Evolutionary conservation across 1,140 invertebrate genomes (phyloP), one percentile per base, ranked within the genome.

Genomic region (Sitobion miscanthi): DNA sequence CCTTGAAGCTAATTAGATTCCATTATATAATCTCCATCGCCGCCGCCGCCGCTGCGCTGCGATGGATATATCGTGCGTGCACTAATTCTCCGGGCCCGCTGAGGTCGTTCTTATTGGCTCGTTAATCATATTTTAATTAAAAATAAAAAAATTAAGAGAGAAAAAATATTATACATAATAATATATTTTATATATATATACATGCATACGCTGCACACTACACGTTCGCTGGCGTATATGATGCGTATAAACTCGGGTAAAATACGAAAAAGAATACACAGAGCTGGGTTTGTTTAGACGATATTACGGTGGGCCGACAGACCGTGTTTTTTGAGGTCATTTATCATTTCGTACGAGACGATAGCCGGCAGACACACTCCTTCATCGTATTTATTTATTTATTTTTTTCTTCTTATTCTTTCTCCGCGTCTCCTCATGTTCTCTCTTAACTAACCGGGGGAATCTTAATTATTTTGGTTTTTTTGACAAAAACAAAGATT

Each of bases 81-180:
- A 90, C 89, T 45, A 45, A 90, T 90, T 90, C 89, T 90, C 54
- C 17, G 89, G 45, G 52, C 52, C 89, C 38, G 89, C 38, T 38
- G 88, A 57, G 54, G 88, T 82, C 90, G 90, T 82, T 35, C 42
- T 38, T 82, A 91, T 69, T 57, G 91, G 77, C 91, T 93, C 91
- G 91, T 93, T 93, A 93, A 93, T 93, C 91, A 93, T 93, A 93
- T 93, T 93, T 93, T 93, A 93, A 93, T 93, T 93, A 93, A 93
- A 92, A 92, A 92, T 54, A 49, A 86, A 69, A 62, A 69, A 45
- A 90, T 69, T 54, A 90, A 90, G 88, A 90, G 38, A 69, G 38
- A 69, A 38, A 90, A 45, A 90, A 69, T 69, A 90, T 42, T 69
- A 69, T 88, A 35, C 21, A 90, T 69, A 89, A 49, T 89, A 69